phyloP scores from a whole-genome alignment of 2,797 vertebrate genomes.

The Acanthiza pusilla region DNA sequence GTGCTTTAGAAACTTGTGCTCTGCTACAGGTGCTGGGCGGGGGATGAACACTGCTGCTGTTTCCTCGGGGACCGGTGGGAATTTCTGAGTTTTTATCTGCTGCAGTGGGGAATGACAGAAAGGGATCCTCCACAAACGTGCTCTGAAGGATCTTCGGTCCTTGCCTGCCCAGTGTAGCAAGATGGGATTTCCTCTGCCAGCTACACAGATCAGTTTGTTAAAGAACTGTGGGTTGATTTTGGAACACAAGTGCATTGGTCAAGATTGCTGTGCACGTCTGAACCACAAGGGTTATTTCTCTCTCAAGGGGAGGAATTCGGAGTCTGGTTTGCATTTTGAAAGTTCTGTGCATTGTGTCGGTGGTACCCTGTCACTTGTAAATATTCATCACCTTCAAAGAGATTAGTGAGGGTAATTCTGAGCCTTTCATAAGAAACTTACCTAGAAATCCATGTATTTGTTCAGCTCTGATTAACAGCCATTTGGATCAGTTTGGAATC shows the following conservation, averaged over 20 bases:
- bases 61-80: background rate
- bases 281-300: background rate
- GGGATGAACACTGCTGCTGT: background rate
- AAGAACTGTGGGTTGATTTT: background rate
- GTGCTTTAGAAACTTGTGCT: background rate
- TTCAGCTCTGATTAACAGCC: background rate
- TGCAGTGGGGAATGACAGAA: background rate
- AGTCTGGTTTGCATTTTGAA: background rate
- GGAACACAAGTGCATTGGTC: background rate
- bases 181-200: background rate
- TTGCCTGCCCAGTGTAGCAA: background rate
- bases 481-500: background rate
- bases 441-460: background rate
- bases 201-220: background rate
- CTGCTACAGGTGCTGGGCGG: constrained; percentile 11
- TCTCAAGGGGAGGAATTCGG: background rate
- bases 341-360: background rate
- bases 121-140: background rate
- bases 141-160: background rate
- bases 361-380: background rate
- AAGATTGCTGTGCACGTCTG: background rate
- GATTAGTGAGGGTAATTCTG: background rate
- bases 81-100: background rate
- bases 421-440: background rate
- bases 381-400: background rate